Percentiles rank a stretch among this genome's conserved stretches.
phyloP scores from a whole-genome alignment of 2,888 invertebrate genomes.

The Eledone cirrhosa region DNA sequence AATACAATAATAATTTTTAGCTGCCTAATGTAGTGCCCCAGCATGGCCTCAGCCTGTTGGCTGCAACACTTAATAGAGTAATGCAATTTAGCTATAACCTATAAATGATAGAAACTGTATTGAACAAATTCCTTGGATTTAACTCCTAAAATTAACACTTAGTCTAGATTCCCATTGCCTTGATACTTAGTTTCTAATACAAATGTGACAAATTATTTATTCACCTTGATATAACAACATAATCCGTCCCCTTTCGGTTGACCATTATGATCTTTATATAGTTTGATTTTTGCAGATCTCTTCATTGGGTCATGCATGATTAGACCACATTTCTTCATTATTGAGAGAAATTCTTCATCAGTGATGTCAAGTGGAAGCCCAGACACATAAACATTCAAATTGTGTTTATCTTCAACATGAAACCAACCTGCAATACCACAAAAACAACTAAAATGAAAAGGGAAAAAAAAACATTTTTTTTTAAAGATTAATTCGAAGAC shows the following conservation, averaged over 20 bases:
- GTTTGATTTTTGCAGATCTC: constrained; percentile 83
- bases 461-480: background rate
- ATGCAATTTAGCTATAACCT: no score
- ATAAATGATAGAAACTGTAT: no score
- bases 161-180: no score
- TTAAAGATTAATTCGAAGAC: no score
- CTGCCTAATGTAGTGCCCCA: no score
- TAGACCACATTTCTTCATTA: constrained; percentile 96
- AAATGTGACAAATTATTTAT: no score
- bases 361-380: constrained; percentile 89
- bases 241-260: constrained; percentile 93
- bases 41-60: no score
- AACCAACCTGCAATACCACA: constrained; percentile 80
- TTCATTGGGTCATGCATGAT: constrained; percentile 86
- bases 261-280: constrained; percentile 86
- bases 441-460: background rate
- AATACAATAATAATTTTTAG: no score
- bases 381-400: constrained; percentile 95
- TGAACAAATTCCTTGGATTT: no score
- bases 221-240: constrained; percentile 93
- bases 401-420: constrained; percentile 84
- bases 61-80: no score
- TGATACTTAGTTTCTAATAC: no score
- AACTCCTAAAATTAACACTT: no score
- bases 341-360: constrained; percentile 82